Percentiles rank a stretch among this genome's conserved stretches.
phyloP scores from a whole-genome alignment of 1,140 invertebrate genomes.

The Drosophila saltans region DNA sequence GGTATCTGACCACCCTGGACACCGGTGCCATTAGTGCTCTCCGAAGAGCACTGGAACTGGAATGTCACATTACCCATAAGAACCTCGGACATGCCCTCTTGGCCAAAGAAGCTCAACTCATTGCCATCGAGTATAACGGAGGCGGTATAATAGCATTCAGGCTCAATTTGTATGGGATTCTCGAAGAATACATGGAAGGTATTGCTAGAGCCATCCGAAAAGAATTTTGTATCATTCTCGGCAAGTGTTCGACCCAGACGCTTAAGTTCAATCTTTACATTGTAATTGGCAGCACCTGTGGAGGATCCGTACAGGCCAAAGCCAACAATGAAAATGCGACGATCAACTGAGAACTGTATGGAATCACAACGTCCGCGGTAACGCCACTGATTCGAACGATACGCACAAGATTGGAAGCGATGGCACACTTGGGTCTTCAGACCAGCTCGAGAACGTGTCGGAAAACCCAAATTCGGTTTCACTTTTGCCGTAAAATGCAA shows the following conservation, averaged over 20 bases:
- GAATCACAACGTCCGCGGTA: constrained; percentile 95
- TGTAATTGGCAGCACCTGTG: constrained; percentile 95
- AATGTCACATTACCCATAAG: constrained; percentile 94
- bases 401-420: constrained; percentile 97
- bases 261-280: constrained; percentile 95
- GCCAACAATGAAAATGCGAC: constrained; percentile 94
- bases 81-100: constrained; percentile 96
- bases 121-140: constrained; percentile 94
- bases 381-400: constrained; percentile 97
- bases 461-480: constrained; percentile 92
- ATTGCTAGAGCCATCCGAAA: constrained; percentile 96
- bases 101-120: constrained; percentile 97
- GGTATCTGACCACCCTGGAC: constrained; percentile 97
- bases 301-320: constrained; percentile 96
- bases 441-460: constrained; percentile 91
- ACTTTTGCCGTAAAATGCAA: constrained; percentile 92
- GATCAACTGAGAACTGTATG: constrained; percentile 96
- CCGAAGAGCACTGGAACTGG: constrained; percentile 96
- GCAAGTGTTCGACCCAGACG: constrained; percentile 92
- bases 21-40: constrained; percentile 96
- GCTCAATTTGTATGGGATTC: constrained; percentile 95
- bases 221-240: constrained; percentile 95
- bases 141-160: constrained; percentile 95
- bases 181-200: constrained; percentile 97
- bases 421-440: constrained; percentile 96